Conservation (phyloP, 2,113 vertebrate genomes). For the Empidonax traillii region DNA sequence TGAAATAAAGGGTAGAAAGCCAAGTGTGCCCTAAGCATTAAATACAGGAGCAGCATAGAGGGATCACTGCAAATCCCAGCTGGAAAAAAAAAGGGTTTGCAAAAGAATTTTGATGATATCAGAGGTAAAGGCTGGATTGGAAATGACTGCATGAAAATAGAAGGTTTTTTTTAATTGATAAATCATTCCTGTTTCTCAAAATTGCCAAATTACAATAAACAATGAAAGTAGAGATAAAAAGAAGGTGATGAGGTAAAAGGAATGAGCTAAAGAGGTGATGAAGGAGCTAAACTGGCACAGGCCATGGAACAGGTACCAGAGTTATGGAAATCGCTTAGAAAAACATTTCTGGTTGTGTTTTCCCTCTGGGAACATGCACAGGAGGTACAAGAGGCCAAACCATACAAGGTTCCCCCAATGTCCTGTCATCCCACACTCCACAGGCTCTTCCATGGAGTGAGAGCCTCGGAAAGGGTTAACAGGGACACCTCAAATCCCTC, state of each 20-base stretch:
- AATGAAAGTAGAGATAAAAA: not conserved
- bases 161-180: not conserved
- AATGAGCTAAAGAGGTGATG: not conserved
- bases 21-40: not conserved
- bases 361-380: not conserved
- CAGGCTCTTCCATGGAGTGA: not conserved
- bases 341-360: not conserved
- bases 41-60: not conserved
- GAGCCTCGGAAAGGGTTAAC: too few relatives aligned
- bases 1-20: not conserved
- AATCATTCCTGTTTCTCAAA: not conserved
- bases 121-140: not conserved
- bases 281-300: not conserved
- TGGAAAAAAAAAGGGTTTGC: not conserved
- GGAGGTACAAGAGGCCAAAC: not conserved
- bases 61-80: not conserved
- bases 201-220: not conserved
- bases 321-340: not conserved
- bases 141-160: not conserved
- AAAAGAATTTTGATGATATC: not conserved
- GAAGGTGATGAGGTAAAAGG: not conserved
- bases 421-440: rapidly evolving
- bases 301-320: rapidly evolving
- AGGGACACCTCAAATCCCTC: too few relatives aligned
- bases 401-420: not conserved